Evolutionary conservation across 2,113 vertebrate genomes (phyloP), one percentile per base, ranked within the genome.

Genomic region (Tenebrosternarchus preto): DNA sequence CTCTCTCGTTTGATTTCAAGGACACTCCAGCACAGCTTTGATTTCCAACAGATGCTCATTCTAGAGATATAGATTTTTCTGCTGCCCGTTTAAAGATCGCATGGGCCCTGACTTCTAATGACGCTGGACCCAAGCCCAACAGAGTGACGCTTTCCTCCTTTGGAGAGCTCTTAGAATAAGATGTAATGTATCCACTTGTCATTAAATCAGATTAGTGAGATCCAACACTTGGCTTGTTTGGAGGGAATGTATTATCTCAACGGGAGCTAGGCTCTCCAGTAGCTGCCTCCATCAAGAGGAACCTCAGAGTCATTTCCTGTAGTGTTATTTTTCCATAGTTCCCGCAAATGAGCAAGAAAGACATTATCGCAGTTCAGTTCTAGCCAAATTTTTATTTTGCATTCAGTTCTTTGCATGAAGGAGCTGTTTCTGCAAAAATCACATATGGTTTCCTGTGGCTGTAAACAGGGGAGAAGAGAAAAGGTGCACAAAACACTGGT

Each of bases 21-120:
- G 61, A 68, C 82, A 73, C 59, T 69, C 63, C 36, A 60, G 74
- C 25, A 25, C 72, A 6, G 56, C 80, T 84, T 81, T 77, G 79
- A 84, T 84, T 84, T 81, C 53, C 69, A 74, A 33, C 70, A 81
- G 63, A 84, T 84, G 69, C 79, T 78, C 63, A 81, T 84, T 81
- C 79, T 61, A 43, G 27, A 73, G 74, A 50, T 80, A 80, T 72
- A 29, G 78, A 80, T 77, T 77, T 68, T 73, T 67, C 24, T 70
- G 73, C 78, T 66, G n/a, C 29, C 74, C 5, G 69, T 70, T 78
- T 78, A 78, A 84, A 78, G 63, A 74, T 84, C 2, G 0, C 7
- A 8, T 55, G 57, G 16, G 57, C 55, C 20, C 22, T 55, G 83
- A 56, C 70, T 69, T 73, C 69, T 70, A 74, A 77, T 74, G 64